Base-by-base conservation (phyloP, 2,888 invertebrate species). In the Trichopria drosophilae region DNA sequence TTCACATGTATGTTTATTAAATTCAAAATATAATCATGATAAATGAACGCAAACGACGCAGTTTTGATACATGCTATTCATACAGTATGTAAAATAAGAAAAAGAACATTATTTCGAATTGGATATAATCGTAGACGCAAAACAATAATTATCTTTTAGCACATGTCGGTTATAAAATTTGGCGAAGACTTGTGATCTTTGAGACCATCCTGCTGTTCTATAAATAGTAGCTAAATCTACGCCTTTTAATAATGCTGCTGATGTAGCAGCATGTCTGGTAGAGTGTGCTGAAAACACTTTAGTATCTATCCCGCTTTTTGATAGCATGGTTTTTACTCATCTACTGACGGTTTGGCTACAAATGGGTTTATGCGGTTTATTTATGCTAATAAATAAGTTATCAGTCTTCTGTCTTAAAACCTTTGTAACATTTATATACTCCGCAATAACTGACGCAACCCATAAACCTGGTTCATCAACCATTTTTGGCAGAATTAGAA, bases 101-200 rank as follows among this genome's bases (percentile, higher is more conserved):
- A n/a, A n/a, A n/a, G n/a, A n/a, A n/a, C n/a, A n/a, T n/a, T n/a
- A n/a, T n/a, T n/a, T n/a, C n/a, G n/a, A n/a, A n/a, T n/a, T n/a
- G n/a, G n/a, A n/a, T n/a, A n/a, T n/a, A n/a, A n/a, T n/a, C n/a
- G n/a, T n/a, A n/a, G n/a, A n/a, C n/a, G 32, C 22, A 31, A 47
- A 39, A 3, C 23, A 16, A 15, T 15, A 13, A 13, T 16, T 16
- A 1, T 39, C 24, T 4, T 5, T 10, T 13, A 23, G 9, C 18
- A 49, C 42, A 4, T 34, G 49, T 13, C 42, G 20, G 16, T 49
- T 41, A 20, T 49, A 41, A 26, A 41, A 48, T 18, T 32, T 34
- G 7, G 31, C 29, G 19, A 41, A 32, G 2, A 16, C 12, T 13
- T 31, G 5, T 19, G 35, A 35, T 24, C 24, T 28, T 37, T 23